Conservation (phyloP, 2,888 invertebrate species). For the Rapana venosa region DNA sequence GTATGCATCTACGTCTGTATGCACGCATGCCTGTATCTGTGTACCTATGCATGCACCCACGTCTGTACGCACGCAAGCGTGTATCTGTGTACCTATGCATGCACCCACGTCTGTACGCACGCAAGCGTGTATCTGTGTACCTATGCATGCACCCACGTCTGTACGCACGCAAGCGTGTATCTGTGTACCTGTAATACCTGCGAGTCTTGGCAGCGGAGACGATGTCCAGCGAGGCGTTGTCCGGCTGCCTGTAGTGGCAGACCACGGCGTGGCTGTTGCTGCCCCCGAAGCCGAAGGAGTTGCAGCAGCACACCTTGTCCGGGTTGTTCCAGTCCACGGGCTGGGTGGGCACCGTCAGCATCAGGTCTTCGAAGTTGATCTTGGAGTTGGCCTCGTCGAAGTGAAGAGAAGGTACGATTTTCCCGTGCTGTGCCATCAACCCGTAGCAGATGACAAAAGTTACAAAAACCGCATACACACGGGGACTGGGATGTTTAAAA, state of each 20-base stretch:
- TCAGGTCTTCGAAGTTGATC: conserved; percentile 55
- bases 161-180: no score
- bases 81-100: no score
- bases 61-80: no score
- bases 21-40: no score
- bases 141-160: no score
- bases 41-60: no score
- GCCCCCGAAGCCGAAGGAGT: conserved; percentile 71
- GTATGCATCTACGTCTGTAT: no score
- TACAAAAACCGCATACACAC: no score
- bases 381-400: conserved; percentile 59
- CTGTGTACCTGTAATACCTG: not conserved
- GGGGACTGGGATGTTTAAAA: no score
- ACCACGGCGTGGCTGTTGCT: conserved; percentile 67
- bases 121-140: no score
- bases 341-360: conserved; percentile 54
- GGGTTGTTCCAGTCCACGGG: conserved; percentile 50
- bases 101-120: no score
- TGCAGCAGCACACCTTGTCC: conserved; percentile 58
- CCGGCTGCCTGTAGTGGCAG: not conserved
- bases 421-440: conserved; percentile 62
- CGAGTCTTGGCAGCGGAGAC: not conserved
- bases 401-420: conserved; percentile 60
- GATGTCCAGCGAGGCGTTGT: not conserved
- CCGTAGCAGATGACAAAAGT: no score